phyloP scores from a whole-genome alignment of 2,797 vertebrate species.

The Manis crassicaudata region DNA sequence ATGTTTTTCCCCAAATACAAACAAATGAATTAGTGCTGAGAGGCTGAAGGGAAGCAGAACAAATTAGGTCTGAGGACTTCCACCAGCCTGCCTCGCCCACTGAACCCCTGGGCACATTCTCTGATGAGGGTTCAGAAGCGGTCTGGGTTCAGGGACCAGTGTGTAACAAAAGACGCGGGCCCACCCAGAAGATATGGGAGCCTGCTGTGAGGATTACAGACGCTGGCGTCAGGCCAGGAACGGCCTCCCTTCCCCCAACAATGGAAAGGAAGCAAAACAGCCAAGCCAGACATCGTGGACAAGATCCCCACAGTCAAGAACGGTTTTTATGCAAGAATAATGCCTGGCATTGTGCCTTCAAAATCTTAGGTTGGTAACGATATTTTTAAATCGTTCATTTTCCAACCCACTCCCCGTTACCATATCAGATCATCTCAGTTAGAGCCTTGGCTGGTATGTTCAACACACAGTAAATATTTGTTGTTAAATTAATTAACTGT shows the following conservation, averaged over 20 bases:
- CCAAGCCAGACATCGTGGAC: neutral
- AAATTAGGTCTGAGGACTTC: constrained; percentile 57
- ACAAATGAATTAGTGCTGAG: constrained; percentile 62
- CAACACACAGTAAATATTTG: constrained; percentile 45
- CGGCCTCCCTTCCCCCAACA: neutral
- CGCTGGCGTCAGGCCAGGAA: neutral
- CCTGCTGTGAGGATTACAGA: constrained; percentile 3
- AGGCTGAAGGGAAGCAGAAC: constrained; percentile 56
- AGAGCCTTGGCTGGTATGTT: neutral
- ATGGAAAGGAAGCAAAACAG: neutral
- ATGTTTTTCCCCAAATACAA: constrained; percentile 20
- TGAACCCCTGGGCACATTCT: neutral
- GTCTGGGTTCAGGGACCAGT: constrained; percentile 43
- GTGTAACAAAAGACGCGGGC: constrained; percentile 57
- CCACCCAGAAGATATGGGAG: constrained; percentile 75
- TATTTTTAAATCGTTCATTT: constrained; percentile 35
- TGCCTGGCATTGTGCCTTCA: neutral
- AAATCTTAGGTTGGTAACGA: neutral
- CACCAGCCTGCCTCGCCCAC: neutral
- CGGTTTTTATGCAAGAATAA: neutral
- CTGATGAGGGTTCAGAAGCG: constrained; percentile 21
- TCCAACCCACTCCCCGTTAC: neutral
- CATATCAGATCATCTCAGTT: neutral
- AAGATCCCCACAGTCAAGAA: neutral
- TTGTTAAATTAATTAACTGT: constrained; percentile 57